Conservation (phyloP, 2,888 invertebrate species). For the Agrotis exclamationis region DNA sequence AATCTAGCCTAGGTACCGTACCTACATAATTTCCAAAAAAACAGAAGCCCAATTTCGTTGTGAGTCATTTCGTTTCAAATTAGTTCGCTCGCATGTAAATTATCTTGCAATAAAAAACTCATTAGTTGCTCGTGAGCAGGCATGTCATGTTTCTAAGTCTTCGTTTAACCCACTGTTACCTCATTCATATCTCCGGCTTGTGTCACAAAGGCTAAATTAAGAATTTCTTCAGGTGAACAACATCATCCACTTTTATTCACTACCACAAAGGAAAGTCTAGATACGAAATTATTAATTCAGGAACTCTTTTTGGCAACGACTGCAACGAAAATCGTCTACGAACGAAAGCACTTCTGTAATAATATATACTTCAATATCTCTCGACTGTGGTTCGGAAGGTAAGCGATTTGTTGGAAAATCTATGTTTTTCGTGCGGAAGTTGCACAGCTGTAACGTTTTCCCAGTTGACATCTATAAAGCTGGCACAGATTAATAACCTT, state of each 20-base stretch:
- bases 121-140: background rate
- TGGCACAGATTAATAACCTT: conserved; percentile 61
- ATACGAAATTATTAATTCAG: conserved; percentile 40
- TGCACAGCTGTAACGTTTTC: conserved; percentile 47
- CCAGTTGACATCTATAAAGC: conserved; percentile 50
- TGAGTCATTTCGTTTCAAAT: background rate
- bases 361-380: conserved; percentile 23
- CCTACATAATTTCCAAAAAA: background rate
- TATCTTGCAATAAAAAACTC: conserved; percentile 28
- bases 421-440: conserved; percentile 43
- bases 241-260: conserved; percentile 18
- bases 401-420: conserved; percentile 32
- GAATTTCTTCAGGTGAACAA: conserved; percentile 31
- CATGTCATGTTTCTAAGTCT: background rate
- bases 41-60: background rate
- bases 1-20: background rate
- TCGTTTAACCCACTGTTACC: background rate
- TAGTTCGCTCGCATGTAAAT: background rate
- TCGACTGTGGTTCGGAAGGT: conserved; percentile 7
- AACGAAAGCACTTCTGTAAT: background rate
- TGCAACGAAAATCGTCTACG: background rate
- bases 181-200: background rate
- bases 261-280: conserved; percentile 28
- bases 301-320: conserved; percentile 17
- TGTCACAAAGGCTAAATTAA: conserved; percentile 14